A percentile compares a stretch with the other conserved stretches of the same genome.
Conservation (phyloP, 2,113 vertebrate species). For the Chaetops frenatus region DNA sequence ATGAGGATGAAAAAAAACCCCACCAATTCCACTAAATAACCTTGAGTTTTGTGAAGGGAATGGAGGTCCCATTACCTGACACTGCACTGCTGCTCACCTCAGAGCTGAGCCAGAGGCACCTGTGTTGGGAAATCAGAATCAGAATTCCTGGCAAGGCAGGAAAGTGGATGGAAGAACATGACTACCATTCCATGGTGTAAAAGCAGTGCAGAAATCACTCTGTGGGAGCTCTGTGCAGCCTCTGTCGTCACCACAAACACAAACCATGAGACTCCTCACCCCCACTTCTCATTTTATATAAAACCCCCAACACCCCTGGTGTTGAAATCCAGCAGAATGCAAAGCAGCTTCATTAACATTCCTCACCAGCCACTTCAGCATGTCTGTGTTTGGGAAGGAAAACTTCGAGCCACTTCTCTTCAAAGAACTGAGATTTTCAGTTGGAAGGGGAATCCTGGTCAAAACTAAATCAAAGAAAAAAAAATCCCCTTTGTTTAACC, state of each 20-base stretch:
- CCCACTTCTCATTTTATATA: not conserved
- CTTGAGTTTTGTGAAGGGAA: not conserved
- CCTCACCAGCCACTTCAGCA: not conserved
- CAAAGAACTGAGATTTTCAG: not conserved
- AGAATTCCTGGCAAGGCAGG: not conserved
- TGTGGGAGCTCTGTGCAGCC: not conserved
- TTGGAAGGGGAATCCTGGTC: not conserved
- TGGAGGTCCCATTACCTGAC: not conserved
- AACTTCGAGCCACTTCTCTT: not conserved
- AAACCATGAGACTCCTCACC: not conserved
- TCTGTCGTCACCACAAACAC: not conserved
- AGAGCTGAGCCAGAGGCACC: not conserved
- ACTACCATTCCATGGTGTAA: no score
- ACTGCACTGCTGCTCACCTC: not conserved
- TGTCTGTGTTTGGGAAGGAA: not conserved
- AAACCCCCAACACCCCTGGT: fast-evolving
- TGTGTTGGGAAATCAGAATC: not conserved
- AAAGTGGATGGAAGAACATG: not conserved
- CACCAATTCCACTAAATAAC: not conserved
- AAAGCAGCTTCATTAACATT: not conserved
- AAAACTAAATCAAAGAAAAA: not conserved
- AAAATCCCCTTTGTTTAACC: not conserved
- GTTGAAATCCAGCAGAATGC: not conserved
- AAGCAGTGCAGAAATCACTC: not conserved
- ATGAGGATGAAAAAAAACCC: no score